A percentile compares a stretch with the other conserved stretches of the same genome.
Evolutionary conservation across 2,113 vertebrate genomes (phyloP).

Genomic region (Andinoacara biseriatus): DNA sequence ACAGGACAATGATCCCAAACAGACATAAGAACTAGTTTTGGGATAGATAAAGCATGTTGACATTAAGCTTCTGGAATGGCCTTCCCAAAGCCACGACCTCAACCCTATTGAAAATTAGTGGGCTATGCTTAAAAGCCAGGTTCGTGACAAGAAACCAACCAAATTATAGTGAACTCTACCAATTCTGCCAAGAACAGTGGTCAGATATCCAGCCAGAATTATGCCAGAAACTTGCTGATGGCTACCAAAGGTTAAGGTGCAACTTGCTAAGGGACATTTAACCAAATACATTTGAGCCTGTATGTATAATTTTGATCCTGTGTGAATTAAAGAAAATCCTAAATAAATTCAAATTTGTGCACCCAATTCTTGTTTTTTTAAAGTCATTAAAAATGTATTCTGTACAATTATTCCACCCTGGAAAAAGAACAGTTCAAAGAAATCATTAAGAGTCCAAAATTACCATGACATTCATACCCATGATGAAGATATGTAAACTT

Average conservation of each 20-base stretch:
- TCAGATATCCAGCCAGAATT: not conserved
- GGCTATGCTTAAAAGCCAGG: not conserved
- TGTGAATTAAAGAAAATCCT: not conserved
- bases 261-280: not conserved
- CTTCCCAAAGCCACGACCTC: not conserved
- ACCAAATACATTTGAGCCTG: not conserved
- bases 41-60: not conserved
- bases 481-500: not conserved
- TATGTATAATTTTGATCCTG: not conserved
- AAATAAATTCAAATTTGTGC: not conserved
- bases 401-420: not conserved
- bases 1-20: not conserved
- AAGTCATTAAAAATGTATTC: not conserved
- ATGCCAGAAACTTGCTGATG: not conserved
- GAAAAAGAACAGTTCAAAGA: not conserved
- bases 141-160: not conserved
- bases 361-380: constrained; percentile 1
- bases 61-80: not conserved
- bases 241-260: not conserved
- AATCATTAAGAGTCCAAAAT: not conserved
- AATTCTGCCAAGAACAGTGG: not conserved
- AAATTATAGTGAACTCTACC: not conserved
- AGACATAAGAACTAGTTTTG: not conserved
- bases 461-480: not conserved
- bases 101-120: not conserved